Evolutionary conservation across 2,113 vertebrate species (phyloP), one percentile per base, ranked within the genome.

Genomic region (Phoenicopterus ruber): DNA sequence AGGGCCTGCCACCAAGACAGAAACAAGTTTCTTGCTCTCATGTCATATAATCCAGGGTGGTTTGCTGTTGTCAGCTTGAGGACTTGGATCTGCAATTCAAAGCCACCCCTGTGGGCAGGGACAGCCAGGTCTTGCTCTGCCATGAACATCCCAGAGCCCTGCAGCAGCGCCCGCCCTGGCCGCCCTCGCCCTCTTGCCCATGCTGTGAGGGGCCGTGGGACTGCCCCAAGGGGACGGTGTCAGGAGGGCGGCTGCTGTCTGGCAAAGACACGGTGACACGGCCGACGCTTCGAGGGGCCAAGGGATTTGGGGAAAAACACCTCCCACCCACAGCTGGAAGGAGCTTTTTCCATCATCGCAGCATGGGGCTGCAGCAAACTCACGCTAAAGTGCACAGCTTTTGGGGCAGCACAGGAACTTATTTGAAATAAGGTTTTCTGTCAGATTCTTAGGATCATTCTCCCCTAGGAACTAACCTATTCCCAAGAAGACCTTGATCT

Each of bases 211-310:
- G 17, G 18, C 34, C 6, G 2, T 13, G 4, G 29, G 49, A 57
- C 54, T 49, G 22, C 14, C 7, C 16, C 22, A 8, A 17, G 31
- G 17, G 28, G 10, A 50, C 3, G 3, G 50, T 29, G 54, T 18
- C 52, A 49, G 70, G 13, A 44, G 7, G 11, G 8, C 1, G 4
- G 20, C 9, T 6, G 1, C 14, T 1, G 2, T 18, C 29, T 19
- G 17, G 10, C 17, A 74, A 67, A 54, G 17, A n/a, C 14, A 49
- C 1, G 1, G 4, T 36, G 32, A 38, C 9, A 24, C 1, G 3
- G 57, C 13, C 0, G 0, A 36, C 36, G 54, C 21, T 67, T 25
- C 1, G 0, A 67, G 34, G 32, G 19, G 22, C 31, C 24, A 54
- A 80, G 28, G 9, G 14, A 1, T 16, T 74, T 8, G 4, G 28